Conservation (phyloP, 1,140 invertebrate species). For the Zaprionus vittiger region DNA sequence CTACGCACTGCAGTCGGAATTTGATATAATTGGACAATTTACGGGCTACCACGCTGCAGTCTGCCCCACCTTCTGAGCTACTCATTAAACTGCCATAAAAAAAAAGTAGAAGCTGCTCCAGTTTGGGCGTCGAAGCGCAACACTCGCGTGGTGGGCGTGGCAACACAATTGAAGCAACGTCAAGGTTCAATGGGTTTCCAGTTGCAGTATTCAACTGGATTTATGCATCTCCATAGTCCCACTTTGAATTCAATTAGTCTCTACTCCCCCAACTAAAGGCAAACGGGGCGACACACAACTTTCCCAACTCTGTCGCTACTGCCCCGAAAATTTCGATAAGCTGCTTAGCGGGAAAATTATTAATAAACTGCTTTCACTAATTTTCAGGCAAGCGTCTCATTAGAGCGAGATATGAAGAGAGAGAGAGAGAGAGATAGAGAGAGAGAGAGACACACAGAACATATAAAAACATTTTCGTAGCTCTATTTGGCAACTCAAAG, state of each 20-base stretch:
- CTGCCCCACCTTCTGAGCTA: background rate
- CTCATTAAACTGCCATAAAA: constrained; percentile 61
- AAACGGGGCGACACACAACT: constrained; percentile 43
- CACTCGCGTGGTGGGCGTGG: constrained; percentile 57
- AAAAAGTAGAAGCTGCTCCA: constrained; percentile 26
- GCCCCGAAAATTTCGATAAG: constrained; percentile 33
- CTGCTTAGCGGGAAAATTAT: constrained; percentile 55
- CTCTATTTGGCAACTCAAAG: constrained; percentile 75
- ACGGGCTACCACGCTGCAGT: constrained; percentile 48
- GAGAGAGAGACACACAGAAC: background rate
- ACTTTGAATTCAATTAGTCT: constrained; percentile 66
- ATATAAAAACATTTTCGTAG: constrained; percentile 58
- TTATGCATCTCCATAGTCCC: constrained; percentile 17
- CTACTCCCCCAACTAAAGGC: constrained; percentile 39
- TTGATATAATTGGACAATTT: constrained; percentile 77
- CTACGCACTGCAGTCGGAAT: constrained; percentile 40
- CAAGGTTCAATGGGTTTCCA: constrained; percentile 62
- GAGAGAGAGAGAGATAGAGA: background rate
- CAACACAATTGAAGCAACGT: constrained; percentile 47
- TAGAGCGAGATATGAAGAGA: constrained; percentile 10
- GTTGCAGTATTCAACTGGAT: constrained; percentile 31
- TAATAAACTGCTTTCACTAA: constrained; percentile 78
- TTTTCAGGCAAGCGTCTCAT: constrained; percentile 55
- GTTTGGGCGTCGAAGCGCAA: constrained; percentile 52
- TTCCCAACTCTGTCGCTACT: constrained; percentile 22